Conservation (phyloP, 2,113 vertebrate species). For the Odocoileus hemionus region DNA sequence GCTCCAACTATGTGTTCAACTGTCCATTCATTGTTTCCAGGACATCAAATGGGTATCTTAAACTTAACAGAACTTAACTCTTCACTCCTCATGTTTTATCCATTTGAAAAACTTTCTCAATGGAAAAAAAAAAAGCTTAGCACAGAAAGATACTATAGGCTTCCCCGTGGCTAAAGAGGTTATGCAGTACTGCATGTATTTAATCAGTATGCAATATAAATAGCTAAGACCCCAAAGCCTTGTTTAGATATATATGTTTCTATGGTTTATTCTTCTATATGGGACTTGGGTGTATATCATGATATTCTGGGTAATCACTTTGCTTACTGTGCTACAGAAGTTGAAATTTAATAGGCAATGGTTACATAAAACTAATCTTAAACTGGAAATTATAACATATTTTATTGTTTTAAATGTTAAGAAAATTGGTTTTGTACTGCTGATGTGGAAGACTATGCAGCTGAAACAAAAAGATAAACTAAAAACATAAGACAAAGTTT, state of each 20-base stretch:
- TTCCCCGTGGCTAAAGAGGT: neutral
- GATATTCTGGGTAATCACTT: neutral
- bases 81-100: neutral
- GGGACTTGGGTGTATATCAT: neutral
- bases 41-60: neutral
- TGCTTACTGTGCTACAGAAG: neutral
- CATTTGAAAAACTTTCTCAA: neutral
- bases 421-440: neutral
- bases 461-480: neutral
- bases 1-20: neutral
- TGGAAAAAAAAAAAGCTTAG: neutral
- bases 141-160: neutral
- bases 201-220: neutral
- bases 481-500: neutral
- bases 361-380: neutral
- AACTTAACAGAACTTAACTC: neutral
- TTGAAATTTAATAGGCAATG: neutral
- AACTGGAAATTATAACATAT: neutral
- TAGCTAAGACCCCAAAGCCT: neutral
- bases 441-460: neutral
- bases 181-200: neutral
- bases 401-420: neutral
- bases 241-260: neutral
- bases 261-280: neutral
- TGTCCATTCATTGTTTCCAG: neutral